These are phyloP conservation scores for Dicycla oo DNA, from an alignment of 2,888 invertebrate species.

Conservation along the genomic window DNA sequence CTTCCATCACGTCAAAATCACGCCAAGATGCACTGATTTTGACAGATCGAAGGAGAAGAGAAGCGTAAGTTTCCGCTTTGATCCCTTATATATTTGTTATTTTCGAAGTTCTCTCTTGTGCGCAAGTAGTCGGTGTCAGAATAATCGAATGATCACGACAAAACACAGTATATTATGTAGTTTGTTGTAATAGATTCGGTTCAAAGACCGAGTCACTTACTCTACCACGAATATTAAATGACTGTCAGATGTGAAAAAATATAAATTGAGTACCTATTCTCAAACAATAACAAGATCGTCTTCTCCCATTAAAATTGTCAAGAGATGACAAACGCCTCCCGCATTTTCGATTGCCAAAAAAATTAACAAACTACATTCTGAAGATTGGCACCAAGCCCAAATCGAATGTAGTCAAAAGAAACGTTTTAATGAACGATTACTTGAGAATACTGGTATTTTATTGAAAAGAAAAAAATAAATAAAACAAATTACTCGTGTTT, in stretches of 20 bases:
- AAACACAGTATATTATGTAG: neutral
- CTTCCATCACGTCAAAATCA: no score
- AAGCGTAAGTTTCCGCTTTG: no score
- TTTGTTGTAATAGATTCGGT: neutral
- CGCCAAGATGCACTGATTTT: no score
- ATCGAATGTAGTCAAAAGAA: conserved; percentile 28
- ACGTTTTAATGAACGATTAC: conserved; percentile 25
- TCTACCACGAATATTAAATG: neutral
- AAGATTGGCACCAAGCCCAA: conserved; percentile 42
- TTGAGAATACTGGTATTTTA: conserved; percentile 12
- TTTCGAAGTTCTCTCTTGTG: neutral
- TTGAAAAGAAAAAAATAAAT: neutral
- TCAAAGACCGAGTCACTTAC: neutral
- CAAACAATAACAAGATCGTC: neutral
- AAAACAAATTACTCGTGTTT: neutral
- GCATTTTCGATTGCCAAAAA: conserved; percentile 44
- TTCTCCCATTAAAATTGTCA: conserved; percentile 39
- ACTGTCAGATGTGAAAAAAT: neutral
- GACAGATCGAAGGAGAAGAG: no score
- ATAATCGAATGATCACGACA: neutral
- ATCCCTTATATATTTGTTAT: no score
- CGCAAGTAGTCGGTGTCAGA: neutral
- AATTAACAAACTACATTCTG: conserved; percentile 9
- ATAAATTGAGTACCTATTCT: neutral
- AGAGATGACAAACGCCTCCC: conserved; percentile 29